These are phyloP conservation scores for Ceyx melanurus DNA, from an alignment of 2,113 vertebrate species.

Conservation along the genomic window DNA sequence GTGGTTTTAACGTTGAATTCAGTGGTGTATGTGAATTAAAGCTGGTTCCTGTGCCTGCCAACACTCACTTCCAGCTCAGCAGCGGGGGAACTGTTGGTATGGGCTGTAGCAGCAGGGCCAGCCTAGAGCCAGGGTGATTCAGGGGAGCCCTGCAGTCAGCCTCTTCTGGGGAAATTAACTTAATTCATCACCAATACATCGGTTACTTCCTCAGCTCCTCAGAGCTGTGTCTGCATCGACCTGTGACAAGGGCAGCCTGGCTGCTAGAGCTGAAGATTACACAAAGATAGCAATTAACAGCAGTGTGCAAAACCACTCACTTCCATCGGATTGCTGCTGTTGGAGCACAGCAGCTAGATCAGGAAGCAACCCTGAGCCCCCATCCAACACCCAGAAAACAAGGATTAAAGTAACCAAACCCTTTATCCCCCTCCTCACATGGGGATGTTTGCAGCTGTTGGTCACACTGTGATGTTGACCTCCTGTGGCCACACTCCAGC, in stretches of 20 bases:
- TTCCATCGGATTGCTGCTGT: not conserved
- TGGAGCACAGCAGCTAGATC: rapidly evolving
- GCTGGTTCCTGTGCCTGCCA: not conserved
- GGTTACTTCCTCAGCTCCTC: not conserved
- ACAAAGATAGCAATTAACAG: not conserved
- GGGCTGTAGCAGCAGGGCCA: not conserved
- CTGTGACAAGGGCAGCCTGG: not conserved
- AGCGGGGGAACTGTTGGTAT: not conserved
- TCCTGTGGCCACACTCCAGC: no score
- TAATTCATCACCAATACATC: not conserved
- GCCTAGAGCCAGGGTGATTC: not conserved
- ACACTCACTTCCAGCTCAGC: slow-evolving; percentile 31
- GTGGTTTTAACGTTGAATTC: not conserved
- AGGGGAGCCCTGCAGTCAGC: not conserved
- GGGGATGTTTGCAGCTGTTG: not conserved
- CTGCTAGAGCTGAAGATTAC: not conserved
- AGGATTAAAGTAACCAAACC: not conserved
- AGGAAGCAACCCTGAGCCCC: not conserved
- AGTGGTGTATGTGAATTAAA: not conserved
- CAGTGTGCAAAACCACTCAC: not conserved
- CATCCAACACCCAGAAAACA: not conserved
- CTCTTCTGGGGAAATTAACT: not conserved
- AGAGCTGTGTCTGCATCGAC: not conserved
- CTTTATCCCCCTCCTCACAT: rapidly evolving
- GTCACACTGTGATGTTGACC: no score